phyloP scores from a whole-genome alignment of 64 coral and sea anemone genomes.

The Porites australiensis region DNA sequence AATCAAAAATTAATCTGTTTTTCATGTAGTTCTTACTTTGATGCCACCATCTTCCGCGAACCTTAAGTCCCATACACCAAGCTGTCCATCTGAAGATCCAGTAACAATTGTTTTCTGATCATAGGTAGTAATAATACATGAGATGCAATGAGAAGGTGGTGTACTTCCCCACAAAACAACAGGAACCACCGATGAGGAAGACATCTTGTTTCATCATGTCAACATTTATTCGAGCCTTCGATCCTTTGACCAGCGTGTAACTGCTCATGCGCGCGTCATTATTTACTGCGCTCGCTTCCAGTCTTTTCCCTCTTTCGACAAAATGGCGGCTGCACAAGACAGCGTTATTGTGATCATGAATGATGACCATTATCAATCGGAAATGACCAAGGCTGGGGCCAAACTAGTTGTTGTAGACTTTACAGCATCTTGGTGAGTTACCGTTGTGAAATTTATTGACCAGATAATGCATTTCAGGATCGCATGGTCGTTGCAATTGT shows the following conservation, averaged over 20 bases:
- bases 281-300: neutral
- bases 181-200: conserved; percentile 90
- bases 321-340: conserved; percentile 62
- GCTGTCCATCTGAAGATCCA: conserved; percentile 90
- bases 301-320: neutral
- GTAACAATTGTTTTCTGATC: conserved; percentile 95
- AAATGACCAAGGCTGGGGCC: conserved; percentile 79
- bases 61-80: conserved; percentile 94
- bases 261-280: neutral
- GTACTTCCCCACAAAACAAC: conserved; percentile 94
- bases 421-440: conserved; percentile 81
- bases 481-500: neutral
- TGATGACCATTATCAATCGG: conserved; percentile 78
- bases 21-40: conserved; percentile 60
- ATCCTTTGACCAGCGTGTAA: conserved; percentile 21
- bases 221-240: neutral
- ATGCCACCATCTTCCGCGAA: conserved; percentile 77
- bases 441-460: too few relatives aligned
- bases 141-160: conserved; percentile 90
- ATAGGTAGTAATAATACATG: conserved; percentile 95
- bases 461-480: too few relatives aligned
- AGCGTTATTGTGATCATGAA: conserved; percentile 60
- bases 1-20: neutral
- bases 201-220: conserved; percentile 80
- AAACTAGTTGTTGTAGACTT: conserved; percentile 94